These are phyloP conservation scores for Trematomus loennbergii DNA, from an alignment of 2,113 vertebrate genomes.

Conservation along the genomic window DNA sequence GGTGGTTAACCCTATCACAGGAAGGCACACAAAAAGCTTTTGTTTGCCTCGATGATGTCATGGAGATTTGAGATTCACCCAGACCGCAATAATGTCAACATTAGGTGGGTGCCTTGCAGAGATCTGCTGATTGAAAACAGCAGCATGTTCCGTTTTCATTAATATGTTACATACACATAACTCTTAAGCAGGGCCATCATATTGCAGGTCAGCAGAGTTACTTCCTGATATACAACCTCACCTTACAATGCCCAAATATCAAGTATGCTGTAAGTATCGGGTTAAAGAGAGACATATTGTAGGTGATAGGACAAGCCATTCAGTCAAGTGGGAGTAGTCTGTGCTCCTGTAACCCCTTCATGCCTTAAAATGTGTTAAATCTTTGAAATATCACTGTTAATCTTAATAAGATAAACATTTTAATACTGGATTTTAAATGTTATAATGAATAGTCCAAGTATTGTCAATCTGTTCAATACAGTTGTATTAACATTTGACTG, in stretches of 20 bases:
- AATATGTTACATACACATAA: slow-evolving; percentile 1
- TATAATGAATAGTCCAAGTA: neutral
- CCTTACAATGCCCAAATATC: neutral
- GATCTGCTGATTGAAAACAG: slow-evolving; percentile 15
- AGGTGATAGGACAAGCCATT: slow-evolving; percentile 22
- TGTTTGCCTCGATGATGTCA: neutral
- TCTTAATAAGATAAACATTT: slow-evolving; percentile 13
- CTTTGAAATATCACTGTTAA: slow-evolving; percentile 26
- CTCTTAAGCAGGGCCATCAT: neutral
- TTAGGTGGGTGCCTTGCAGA: slow-evolving; percentile 13
- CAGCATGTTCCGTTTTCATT: slow-evolving; percentile 10
- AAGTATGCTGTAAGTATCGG: slow-evolving; percentile 13
- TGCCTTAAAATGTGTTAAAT: neutral
- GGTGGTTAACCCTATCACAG: neutral
- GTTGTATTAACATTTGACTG: neutral
- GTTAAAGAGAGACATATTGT: neutral
- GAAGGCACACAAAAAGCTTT: no score
- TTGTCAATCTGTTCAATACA: neutral
- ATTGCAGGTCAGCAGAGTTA: slow-evolving; percentile 1
- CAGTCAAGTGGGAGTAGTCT: neutral
- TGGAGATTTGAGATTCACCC: neutral
- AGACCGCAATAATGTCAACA: neutral
- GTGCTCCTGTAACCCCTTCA: neutral
- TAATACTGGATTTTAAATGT: neutral
- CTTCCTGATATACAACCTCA: slow-evolving; percentile 11